Evolutionary conservation across 30 jellyfish, hydroid and myxozoan species (phyloP).

Genomic region (Sanderia malayensis): DNA sequence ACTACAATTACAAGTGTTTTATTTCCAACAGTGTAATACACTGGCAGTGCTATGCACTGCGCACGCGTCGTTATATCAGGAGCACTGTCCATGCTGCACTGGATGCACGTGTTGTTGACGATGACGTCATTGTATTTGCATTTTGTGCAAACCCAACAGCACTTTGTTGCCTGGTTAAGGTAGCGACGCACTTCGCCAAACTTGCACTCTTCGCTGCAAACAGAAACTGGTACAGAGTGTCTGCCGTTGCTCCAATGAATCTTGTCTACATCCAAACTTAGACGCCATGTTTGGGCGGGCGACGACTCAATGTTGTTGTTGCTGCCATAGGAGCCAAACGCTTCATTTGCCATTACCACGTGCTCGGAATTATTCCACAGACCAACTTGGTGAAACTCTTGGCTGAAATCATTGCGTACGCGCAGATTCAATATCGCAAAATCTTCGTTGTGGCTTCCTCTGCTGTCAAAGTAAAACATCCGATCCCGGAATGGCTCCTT

Average conservation of each 20-base stretch:
- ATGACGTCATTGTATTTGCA: constrained; percentile 58
- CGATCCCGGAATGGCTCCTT: constrained; percentile 33
- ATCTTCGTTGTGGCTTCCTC: constrained; percentile 10
- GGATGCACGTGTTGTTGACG: constrained; percentile 56
- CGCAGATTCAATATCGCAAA: constrained; percentile 10
- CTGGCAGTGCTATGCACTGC: constrained; percentile 45
- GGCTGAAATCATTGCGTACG: not conserved
- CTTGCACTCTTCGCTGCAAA: constrained; percentile 71
- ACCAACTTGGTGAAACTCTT: constrained; percentile 4
- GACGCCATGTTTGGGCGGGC: constrained; percentile 41
- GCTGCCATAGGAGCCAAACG: not conserved
- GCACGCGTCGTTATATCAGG: constrained; percentile 52
- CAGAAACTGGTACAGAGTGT: constrained; percentile 47
- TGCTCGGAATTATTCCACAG: not conserved
- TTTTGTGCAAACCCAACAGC: constrained; percentile 82
- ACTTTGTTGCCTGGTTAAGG: constrained; percentile 3
- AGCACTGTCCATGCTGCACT: constrained; percentile 41
- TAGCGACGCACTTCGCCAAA: not conserved
- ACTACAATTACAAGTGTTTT: not conserved
- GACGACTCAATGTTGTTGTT: not conserved
- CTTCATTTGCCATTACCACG: not conserved
- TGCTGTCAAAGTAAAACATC: constrained; percentile 13
- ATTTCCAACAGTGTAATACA: not conserved
- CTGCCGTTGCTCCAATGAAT: constrained; percentile 30
- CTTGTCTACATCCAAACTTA: constrained; percentile 14